Base-by-base conservation (phyloP, 2,888 invertebrate species). In the Leucoma salicis region DNA sequence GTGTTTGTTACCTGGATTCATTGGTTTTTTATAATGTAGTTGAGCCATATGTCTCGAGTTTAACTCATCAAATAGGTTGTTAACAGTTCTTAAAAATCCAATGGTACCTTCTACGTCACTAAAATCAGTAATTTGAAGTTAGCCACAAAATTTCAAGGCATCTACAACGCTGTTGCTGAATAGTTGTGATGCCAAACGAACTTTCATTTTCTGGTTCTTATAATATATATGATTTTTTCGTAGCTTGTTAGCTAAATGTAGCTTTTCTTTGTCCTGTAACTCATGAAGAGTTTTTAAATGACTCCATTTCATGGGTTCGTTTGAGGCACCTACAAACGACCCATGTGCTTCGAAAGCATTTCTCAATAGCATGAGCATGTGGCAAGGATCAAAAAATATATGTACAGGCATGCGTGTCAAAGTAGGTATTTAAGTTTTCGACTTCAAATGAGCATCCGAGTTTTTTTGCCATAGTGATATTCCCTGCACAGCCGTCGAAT, bases 191-290 rank as follows among this genome's bases (percentile, higher is more conserved):
- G 45, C 49, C 2, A 53, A 35, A 0, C 18, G 14, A 0, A 53
- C 49, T 34, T 53, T 50, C 33, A 53, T 53, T 45, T 47, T 42
- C 24, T 53, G 35, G 10, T 48, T 48, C 12, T 47, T 18, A 25
- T 33, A 42, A 14, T 2, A 15, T 3, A 34, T 28, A 14, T 39
- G 39, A 1, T 14, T 8, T 14, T 31, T 14, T 14, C 43, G 13
- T 10, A 52, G 27, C 35, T 46, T 42, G 10, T 46, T 46, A 8
- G 42, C 39, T 12, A 46, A 25, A 16, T 46, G 39, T 2, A 46
- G 12, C 10, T 46, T 32, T 37, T 42, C 39, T 16, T 36, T 39
- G 7, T 36, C 33, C 21, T 42, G 46, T 3, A 42, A 6, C 2
- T 35, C 24, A 31, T 42, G 13, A 1, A 46, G 14, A 1, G 29